Evolutionary conservation across 2,113 vertebrate genomes (phyloP).

Genomic region (Triplophysa tibetana): DNA sequence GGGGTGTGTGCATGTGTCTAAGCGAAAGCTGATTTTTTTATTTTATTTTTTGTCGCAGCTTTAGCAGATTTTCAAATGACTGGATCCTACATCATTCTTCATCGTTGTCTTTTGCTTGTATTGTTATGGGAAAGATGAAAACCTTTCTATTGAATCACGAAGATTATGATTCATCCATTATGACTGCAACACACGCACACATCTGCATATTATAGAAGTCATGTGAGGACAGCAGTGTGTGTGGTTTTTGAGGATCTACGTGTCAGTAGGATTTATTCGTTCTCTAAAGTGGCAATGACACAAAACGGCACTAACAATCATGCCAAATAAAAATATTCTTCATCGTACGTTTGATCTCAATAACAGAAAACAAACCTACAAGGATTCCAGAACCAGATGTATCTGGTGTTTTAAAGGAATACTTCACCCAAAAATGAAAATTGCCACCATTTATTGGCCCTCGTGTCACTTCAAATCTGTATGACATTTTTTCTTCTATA

Average conservation of each 20-base stretch:
- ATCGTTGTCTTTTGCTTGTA: neutral
- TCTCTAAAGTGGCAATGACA: neutral
- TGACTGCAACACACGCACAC: conserved; percentile 34
- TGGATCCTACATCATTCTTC: neutral
- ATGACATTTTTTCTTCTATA: too few species aligned
- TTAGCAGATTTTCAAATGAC: too few species aligned
- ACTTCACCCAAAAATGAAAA: neutral
- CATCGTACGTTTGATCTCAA: too few species aligned
- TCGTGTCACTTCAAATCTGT: neutral
- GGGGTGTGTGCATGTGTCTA: conserved; percentile 13
- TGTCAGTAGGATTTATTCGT: neutral
- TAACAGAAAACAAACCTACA: too few species aligned
- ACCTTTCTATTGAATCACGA: conserved; percentile 5
- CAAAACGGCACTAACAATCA: neutral
- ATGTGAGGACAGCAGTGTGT: conserved; percentile 27
- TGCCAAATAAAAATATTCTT: neutral
- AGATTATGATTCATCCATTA: conserved; percentile 33
- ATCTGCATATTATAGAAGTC: conserved; percentile 14
- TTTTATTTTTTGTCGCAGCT: neutral
- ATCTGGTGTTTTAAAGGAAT: neutral
- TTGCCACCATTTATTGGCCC: too few species aligned
- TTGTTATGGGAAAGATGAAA: too few species aligned
- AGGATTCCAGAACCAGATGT: neutral
- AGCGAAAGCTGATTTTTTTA: neutral
- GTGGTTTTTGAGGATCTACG: conserved; percentile 19